A percentile compares a stretch with the other conserved stretches of the same genome.
phyloP scores from a whole-genome alignment of 2,797 vertebrate genomes.

The Pagetopsis macropterus region DNA sequence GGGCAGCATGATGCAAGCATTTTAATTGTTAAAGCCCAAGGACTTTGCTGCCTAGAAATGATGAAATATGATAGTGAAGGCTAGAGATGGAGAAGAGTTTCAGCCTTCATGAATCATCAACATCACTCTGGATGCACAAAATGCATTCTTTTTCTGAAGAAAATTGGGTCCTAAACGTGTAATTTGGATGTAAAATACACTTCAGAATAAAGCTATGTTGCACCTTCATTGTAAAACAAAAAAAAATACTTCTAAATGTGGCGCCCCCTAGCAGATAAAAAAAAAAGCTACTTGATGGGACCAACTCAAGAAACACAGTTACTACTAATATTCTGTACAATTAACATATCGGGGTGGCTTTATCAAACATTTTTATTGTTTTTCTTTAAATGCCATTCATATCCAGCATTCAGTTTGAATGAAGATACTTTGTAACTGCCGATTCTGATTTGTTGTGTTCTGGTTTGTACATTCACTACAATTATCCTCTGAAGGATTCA shows the following conservation, averaged over 20 bases:
- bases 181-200: neutral
- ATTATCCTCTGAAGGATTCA: neutral
- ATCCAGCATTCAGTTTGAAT: too few relatives aligned
- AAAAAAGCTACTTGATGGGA: neutral
- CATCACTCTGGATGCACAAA: neutral
- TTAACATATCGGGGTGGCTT: too few relatives aligned
- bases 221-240: neutral
- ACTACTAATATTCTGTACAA: too few relatives aligned
- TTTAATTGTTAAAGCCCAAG: conserved; percentile 25
- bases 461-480: too few relatives aligned
- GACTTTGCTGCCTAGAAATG: conserved; percentile 27
- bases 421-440: too few relatives aligned
- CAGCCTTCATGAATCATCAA: neutral
- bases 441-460: too few relatives aligned
- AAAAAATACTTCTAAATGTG: neutral
- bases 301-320: too few relatives aligned
- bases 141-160: neutral
- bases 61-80: conserved; percentile 24
- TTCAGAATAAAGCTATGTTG: neutral
- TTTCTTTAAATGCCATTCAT: too few relatives aligned
- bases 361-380: too few relatives aligned
- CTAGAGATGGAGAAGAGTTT: neutral
- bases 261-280: neutral
- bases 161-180: neutral
- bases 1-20: neutral